Percentiles rank a stretch among this genome's conserved stretches.
phyloP scores from a whole-genome alignment of 2,888 invertebrate genomes.

The Dorcus hopei region DNA sequence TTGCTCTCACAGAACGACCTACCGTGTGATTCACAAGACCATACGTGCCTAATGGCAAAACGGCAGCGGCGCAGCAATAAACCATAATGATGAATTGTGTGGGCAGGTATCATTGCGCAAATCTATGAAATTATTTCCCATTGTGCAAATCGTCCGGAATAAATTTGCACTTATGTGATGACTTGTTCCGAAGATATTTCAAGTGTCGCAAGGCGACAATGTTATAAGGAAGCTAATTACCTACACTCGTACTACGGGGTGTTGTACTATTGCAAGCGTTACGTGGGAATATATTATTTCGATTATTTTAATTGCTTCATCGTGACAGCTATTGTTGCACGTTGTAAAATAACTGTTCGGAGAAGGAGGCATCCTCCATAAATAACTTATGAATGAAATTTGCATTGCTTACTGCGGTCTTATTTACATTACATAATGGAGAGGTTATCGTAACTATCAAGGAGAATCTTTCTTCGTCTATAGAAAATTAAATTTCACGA shows the following conservation, averaged over 20 bases:
- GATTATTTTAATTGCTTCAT: slow-evolving; percentile 5
- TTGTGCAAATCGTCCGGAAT: slow-evolving; percentile 7
- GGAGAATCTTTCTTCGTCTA: too few relatives aligned
- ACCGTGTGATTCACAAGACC: slow-evolving; percentile 8
- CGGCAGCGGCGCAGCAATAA: not conserved
- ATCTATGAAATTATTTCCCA: slow-evolving; percentile 13
- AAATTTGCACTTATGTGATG: slow-evolving; percentile 12
- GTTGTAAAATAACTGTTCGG: not conserved
- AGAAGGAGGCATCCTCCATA: not conserved
- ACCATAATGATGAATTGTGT: slow-evolving; percentile 6
- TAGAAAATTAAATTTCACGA: too few relatives aligned
- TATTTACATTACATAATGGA: too few relatives aligned
- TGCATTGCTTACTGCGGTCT: not conserved
- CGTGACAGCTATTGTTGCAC: slow-evolving; percentile 7
- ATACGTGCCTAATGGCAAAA: not conserved
- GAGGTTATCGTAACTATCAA: too few relatives aligned
- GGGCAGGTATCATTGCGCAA: slow-evolving; percentile 12
- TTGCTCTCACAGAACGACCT: not conserved
- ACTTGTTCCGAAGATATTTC: slow-evolving; percentile 3
- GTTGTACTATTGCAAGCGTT: not conserved
- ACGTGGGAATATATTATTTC: slow-evolving; percentile 5
- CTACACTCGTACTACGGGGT: not conserved
- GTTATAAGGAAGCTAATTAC: not conserved
- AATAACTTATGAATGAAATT: not conserved
- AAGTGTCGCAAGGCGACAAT: not conserved